phyloP scores from a whole-genome alignment of 1,140 invertebrate genomes.

The Pseudomyrmex concolor region DNA sequence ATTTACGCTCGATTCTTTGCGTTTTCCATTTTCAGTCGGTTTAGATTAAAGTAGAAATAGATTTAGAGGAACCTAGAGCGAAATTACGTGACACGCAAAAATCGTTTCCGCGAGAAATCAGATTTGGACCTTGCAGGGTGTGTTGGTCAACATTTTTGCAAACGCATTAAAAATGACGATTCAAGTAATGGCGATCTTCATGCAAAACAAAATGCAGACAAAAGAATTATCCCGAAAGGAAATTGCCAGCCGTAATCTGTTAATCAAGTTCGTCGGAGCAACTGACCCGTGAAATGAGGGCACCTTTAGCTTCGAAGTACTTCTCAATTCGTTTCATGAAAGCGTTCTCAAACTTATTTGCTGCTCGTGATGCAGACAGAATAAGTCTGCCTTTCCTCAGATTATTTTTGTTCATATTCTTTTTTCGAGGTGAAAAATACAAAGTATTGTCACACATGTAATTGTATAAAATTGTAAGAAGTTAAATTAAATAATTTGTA shows the following conservation, averaged over 20 bases:
- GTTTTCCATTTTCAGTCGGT: conserved; percentile 3
- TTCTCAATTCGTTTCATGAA: background rate
- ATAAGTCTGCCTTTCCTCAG: background rate
- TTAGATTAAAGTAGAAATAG: background rate
- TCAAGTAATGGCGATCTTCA: background rate
- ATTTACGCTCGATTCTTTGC: background rate
- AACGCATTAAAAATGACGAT: background rate
- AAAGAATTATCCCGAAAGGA: background rate
- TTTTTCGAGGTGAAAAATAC: background rate
- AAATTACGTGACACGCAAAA: no score
- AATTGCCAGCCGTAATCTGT: background rate
- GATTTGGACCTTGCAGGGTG: no score
- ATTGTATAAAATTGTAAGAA: background rate
- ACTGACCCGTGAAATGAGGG: conserved; percentile 15
- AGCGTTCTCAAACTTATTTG: background rate
- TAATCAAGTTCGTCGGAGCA: conserved; percentile 4
- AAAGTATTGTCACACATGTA: background rate
- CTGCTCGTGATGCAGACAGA: background rate
- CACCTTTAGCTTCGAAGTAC: background rate
- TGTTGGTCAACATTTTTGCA: background rate
- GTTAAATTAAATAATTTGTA: background rate
- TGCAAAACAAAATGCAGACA: background rate
- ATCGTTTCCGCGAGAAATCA: no score
- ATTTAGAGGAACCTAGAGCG: no score
- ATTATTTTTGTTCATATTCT: conserved; percentile 4